Evolutionary conservation across 2,113 vertebrate species (phyloP).

Genomic region (Eclectus roratus): DNA sequence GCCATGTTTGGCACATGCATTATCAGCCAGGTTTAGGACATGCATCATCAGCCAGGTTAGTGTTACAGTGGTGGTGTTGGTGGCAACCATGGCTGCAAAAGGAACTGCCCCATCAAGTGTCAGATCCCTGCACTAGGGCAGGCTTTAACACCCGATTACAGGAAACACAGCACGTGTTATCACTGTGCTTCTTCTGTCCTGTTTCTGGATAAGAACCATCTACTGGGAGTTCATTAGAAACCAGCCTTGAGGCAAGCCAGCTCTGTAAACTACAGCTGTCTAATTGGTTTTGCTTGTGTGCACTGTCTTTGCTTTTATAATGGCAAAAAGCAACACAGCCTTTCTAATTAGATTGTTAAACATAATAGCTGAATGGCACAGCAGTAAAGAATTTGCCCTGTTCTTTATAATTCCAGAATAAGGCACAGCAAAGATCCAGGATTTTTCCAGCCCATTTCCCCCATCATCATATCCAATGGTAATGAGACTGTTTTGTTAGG

Average conservation of each 20-base stretch:
- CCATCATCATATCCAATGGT: conserved; percentile 74
- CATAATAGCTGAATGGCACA: conserved; percentile 76
- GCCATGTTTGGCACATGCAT: background rate
- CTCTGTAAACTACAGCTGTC: conserved; percentile 79
- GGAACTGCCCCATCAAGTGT: background rate
- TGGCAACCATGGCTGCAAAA: background rate
- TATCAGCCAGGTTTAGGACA: background rate
- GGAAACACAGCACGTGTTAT: background rate
- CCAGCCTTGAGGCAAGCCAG: conserved; percentile 67
- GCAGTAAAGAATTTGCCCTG: conserved; percentile 78
- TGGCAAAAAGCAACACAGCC: conserved; percentile 71
- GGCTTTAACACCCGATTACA: background rate
- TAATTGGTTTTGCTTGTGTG: conserved; percentile 81
- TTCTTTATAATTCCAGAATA: conserved; percentile 76
- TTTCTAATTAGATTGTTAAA: conserved; percentile 87
- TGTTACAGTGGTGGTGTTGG: background rate
- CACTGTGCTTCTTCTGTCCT: conserved; percentile 49
- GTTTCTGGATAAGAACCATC: conserved; percentile 66
- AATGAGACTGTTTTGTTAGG: conserved; percentile 70
- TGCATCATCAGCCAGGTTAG: background rate
- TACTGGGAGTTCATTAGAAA: conserved; percentile 76
- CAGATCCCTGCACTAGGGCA: background rate
- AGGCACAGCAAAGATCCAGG: conserved; percentile 72
- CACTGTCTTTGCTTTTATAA: conserved; percentile 77
- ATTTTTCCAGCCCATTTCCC: conserved; percentile 78